Conservation (phyloP, 1,140 invertebrate species). For the Asbolus verrucosus region DNA sequence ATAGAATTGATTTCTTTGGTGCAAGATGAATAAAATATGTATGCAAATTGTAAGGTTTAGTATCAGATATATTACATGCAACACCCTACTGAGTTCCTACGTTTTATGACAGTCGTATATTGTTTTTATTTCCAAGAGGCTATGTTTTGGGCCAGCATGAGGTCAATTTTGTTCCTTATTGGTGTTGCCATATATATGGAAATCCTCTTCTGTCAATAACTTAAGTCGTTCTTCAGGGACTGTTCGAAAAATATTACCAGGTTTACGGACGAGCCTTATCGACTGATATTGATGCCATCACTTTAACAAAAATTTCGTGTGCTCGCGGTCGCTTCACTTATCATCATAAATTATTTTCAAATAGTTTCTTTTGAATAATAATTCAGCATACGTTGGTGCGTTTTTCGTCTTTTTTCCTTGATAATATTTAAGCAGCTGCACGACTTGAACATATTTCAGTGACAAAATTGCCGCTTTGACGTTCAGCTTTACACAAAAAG, state of each 20-base stretch:
- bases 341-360: constrained; percentile 39
- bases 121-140: constrained; percentile 41
- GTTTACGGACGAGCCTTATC: constrained; percentile 24
- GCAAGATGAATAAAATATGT: constrained; percentile 41
- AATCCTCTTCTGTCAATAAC: constrained; percentile 43
- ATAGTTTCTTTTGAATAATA: constrained; percentile 30
- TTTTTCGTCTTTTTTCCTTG: constrained; percentile 5
- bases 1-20: constrained; percentile 37
- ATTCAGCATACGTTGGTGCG: constrained; percentile 3
- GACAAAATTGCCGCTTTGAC: constrained; percentile 38
- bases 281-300: neutral
- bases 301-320: constrained; percentile 21
- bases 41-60: constrained; percentile 35
- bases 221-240: constrained; percentile 14
- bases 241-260: constrained; percentile 4
- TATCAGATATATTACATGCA: constrained; percentile 44
- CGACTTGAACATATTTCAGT: constrained; percentile 16
- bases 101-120: constrained; percentile 39
- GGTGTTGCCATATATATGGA: constrained; percentile 33
- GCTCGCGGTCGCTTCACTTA: neutral
- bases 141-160: constrained; percentile 41
- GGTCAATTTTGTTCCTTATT: constrained; percentile 42
- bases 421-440: constrained; percentile 28
- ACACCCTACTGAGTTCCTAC: constrained; percentile 35
- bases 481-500: constrained; percentile 18